phyloP scores from a whole-genome alignment of 1,140 invertebrate species.

The Zaprionus capensis region DNA sequence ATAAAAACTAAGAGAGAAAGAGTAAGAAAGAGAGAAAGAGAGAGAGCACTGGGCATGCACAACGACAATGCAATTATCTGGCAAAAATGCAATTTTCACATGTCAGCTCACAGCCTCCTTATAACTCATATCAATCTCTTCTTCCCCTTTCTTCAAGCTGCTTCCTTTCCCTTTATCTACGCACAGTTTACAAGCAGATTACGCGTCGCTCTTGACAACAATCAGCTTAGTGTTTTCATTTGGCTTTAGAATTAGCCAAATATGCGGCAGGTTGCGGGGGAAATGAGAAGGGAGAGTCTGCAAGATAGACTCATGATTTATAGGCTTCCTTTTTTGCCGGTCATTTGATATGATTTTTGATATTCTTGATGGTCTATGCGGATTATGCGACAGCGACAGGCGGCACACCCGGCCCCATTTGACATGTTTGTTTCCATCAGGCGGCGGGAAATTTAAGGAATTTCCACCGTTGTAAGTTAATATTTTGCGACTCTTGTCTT shows the following conservation, averaged over 20 bases:
- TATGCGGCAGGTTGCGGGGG: slow-evolving; percentile 23
- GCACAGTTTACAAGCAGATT: slow-evolving; percentile 1
- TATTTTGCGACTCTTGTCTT: slow-evolving; percentile 11
- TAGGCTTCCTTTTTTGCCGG: slow-evolving; percentile 20
- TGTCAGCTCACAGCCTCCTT: background rate
- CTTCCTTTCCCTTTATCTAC: background rate
- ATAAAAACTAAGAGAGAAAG: background rate
- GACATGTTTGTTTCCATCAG: slow-evolving; percentile 24
- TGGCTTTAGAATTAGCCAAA: slow-evolving; percentile 56
- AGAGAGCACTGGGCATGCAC: background rate
- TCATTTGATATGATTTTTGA: slow-evolving; percentile 21
- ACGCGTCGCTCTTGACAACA: slow-evolving; percentile 11
- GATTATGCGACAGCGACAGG: background rate
- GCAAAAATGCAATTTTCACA: slow-evolving; percentile 50
- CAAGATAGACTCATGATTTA: slow-evolving; percentile 14
- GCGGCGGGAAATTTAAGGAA: slow-evolving; percentile 5
- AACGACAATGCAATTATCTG: slow-evolving; percentile 20
- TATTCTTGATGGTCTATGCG: slow-evolving; percentile 4
- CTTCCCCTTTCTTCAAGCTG: too few relatives aligned
- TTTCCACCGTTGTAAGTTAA: slow-evolving; percentile 30
- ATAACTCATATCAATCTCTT: too few relatives aligned
- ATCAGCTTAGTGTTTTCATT: slow-evolving; percentile 37
- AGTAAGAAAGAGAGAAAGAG: background rate
- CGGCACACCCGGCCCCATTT: slow-evolving; percentile 6
- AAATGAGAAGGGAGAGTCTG: background rate